Percentiles rank a stretch among this genome's conserved stretches.
Conservation (phyloP, 2,797 vertebrate species). For the Cheirogaleus major region DNA sequence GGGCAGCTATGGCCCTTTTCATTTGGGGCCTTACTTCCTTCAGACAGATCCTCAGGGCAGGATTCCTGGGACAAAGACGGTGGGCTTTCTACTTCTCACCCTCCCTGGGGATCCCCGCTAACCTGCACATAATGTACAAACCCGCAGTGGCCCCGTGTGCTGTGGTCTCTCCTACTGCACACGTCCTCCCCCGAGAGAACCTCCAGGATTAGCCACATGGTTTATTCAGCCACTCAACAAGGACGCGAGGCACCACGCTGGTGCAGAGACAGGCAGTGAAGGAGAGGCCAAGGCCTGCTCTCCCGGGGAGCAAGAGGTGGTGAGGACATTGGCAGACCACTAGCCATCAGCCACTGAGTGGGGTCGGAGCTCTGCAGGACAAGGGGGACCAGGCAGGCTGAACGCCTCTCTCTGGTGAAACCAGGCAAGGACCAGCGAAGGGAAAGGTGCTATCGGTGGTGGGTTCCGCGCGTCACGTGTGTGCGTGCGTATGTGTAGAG, state of each 20-base stretch:
- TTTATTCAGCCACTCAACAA: fast-evolving
- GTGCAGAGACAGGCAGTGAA: neutral
- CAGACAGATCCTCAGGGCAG: neutral
- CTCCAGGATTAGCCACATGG: fast-evolving
- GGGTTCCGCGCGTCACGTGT: neutral
- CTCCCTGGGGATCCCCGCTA: neutral
- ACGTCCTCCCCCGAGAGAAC: fast-evolving
- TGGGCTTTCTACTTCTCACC: neutral
- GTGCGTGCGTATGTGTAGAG: too few relatives aligned
- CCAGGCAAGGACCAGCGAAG: fast-evolving
- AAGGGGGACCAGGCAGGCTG: neutral
- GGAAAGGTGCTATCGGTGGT: neutral
- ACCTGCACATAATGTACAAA: neutral
- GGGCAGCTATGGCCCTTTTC: neutral
- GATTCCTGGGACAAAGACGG: neutral
- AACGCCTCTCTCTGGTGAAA: neutral
- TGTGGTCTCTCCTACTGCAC: too few relatives aligned
- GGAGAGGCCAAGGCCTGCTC: neutral
- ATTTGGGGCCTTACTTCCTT: neutral
- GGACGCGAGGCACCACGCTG: fast-evolving
- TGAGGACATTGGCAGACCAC: neutral
- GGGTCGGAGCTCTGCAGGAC: neutral
- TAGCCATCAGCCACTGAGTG: too few relatives aligned
- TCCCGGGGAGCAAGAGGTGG: neutral
- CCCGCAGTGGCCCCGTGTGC: neutral